These are phyloP conservation scores for Heliconius hermathena DNA, from an alignment of 1,140 invertebrate genomes.

Conservation along the genomic window DNA sequence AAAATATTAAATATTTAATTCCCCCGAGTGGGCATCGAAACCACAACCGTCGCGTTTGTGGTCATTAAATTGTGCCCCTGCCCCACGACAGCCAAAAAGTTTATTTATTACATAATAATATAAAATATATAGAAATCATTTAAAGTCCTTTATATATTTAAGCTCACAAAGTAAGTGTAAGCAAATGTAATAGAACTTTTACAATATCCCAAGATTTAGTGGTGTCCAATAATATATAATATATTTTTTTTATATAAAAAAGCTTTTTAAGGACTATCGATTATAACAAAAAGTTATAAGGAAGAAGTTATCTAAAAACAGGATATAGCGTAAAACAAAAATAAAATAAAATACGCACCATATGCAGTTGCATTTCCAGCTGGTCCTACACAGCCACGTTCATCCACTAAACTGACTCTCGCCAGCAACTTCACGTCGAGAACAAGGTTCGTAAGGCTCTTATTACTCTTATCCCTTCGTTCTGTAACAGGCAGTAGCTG, in stretches of 20 bases:
- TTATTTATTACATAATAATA: too few species aligned
- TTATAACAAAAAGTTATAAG: not conserved
- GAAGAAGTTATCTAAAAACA: not conserved
- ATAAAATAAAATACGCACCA: constrained; percentile 49
- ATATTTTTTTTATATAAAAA: not conserved
- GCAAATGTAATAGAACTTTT: not conserved
- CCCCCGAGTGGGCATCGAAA: too few species aligned
- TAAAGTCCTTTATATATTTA: not conserved
- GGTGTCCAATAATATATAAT: not conserved
- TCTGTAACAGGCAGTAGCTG: constrained; percentile 55
- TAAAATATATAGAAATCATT: too few species aligned
- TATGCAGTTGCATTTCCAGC: constrained; percentile 69
- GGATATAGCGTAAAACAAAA: not conserved
- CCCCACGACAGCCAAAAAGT: too few species aligned
- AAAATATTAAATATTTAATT: too few species aligned
- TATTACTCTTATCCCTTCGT: constrained; percentile 37
- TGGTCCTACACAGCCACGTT: constrained; percentile 63
- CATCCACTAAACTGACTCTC: constrained; percentile 67
- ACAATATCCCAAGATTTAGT: not conserved
- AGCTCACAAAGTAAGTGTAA: not conserved
- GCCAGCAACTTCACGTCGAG: constrained; percentile 63
- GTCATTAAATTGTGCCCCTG: too few species aligned
- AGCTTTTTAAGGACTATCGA: not conserved
- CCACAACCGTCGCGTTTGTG: too few species aligned
- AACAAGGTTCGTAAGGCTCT: constrained; percentile 30